Base-by-base conservation (phyloP, 1,140 invertebrate species). In the Vanessa atalanta region DNA sequence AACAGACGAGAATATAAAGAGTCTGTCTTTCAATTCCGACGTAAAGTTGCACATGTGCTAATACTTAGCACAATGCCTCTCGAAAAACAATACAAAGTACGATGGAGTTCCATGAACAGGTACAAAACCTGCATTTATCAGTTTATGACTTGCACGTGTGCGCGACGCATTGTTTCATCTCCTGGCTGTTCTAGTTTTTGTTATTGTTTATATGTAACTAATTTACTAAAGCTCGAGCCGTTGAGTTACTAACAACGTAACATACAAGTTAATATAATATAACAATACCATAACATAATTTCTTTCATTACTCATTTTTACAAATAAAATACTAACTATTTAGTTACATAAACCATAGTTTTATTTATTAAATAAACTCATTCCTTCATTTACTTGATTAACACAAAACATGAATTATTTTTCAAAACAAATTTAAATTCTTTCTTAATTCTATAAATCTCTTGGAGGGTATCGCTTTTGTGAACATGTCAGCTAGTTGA, bases 81-180 rank as follows among this genome's bases (percentile, higher is more conserved):
- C 50, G 13, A 43, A 65, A 84, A 77, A 88, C 84, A 88, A 88
- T 79, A 72, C 16, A 23, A 67, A 47, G 48, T 47, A 51, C 43
- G 47, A 61, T 48, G 20, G 20, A 72, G 65, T 88, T 85, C 80
- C 72, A 9, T 67, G 80, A 89, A 85, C 84, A 87, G 80, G 84
- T 88, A 88, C 55, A 78, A 72, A 75, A 74, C 51, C 68, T 37
- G 57, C 31, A 65, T 57, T 79, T 84, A 85, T 83, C 65, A 81
- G 60, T 88, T 89, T 87, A 89, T 80, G 82, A 79, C 78, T 81
- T 87, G 85, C 87, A 89, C 87, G 83, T 90, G 88, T 88, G 81
- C 80, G 72, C 71, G 31, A 37, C 50, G 37, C 69, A 79, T 85
- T 86, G 82, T 85, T 72, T 72, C 51, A 71, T 61, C 57, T 61